Evolutionary conservation across 64 coral and sea anemone species (phyloP).

Genomic region (Montipora cactus): DNA sequence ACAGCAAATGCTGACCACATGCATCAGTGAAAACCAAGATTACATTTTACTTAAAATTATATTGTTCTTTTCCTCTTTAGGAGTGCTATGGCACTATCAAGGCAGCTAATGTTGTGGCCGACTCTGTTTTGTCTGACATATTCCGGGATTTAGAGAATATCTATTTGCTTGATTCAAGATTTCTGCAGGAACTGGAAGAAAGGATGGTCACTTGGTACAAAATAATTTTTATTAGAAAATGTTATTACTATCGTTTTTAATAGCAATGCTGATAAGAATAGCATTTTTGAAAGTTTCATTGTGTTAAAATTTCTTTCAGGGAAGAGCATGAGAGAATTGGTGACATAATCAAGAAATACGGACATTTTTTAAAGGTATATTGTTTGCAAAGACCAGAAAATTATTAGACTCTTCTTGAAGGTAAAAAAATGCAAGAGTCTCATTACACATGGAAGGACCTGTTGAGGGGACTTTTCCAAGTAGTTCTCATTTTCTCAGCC

Average conservation of each 20-base stretch:
- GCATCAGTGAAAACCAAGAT: no score
- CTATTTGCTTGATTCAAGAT: constrained; percentile 88
- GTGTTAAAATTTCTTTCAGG: constrained; percentile 39
- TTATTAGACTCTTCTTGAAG: no score
- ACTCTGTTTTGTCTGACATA: constrained; percentile 76
- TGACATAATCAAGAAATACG: constrained; percentile 96
- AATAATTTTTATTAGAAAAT: no score
- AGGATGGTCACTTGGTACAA: constrained; percentile 94
- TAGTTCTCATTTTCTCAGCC: no score
- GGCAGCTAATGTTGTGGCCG: constrained; percentile 74
- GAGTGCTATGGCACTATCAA: constrained; percentile 90
- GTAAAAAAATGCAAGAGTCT: no score
- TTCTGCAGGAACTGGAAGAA: constrained; percentile 89
- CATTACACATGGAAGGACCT: no score
- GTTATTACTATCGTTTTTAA: no score
- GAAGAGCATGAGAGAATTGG: constrained; percentile 97
- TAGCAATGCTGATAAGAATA: no score
- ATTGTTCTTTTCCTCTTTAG: constrained; percentile 23
- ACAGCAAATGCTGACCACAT: no score
- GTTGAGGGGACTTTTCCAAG: no score
- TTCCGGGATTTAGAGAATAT: constrained; percentile 91
- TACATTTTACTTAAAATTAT: background rate
- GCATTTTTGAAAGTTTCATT: background rate
- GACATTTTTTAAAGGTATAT: constrained; percentile 95
- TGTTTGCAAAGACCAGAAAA: background rate